Evolutionary conservation across 2,888 invertebrate genomes (phyloP), one percentile per base, ranked within the genome.

Genomic region (Odontocerum albicorne): DNA sequence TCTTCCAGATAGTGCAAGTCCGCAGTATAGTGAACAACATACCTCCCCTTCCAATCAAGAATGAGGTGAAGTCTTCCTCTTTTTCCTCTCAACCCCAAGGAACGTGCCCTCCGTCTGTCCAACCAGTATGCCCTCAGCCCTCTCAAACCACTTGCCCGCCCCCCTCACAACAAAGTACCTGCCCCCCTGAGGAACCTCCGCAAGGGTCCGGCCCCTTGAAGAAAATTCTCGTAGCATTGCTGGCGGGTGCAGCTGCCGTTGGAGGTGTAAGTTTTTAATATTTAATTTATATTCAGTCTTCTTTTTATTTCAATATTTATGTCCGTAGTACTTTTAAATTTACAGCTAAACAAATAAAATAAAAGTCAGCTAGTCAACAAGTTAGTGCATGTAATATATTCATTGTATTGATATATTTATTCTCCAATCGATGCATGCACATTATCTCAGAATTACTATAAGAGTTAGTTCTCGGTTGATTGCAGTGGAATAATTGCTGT

Each of bases 171-270:
- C 50, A 20, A 45, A 42, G 22, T 12, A n/a, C n/a, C n/a, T n/a
- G n/a, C n/a, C 47, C 22, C n/a, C 42, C 33, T 2, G 8, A 15
- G 10, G 47, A 12, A 4, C 31, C 44, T 15, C 10, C 36, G 4
- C 22, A 36, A 3, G 17, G 17, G 4, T 12, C 44, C 20, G 44
- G 42, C 21, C 15, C 19, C n/a, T 13, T 55, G 2, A 62, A 44
- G 38, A 58, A 62, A 33, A 39, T 63, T 12, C 32, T 64, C 3
- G 15, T 72, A n/a, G 74, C 73, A 33, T 69, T 73, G 1, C 50
- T 72, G 46, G 70, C 75, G 12, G 63, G 72, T 55, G 71, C 73
- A 1, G 72, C 72, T 13, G 72, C 75, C 7, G 62, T 75, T 21
- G 73, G 73, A 46, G 75, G 73, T 60, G 77, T 75, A 50, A 59